Conservation (phyloP, 2,113 vertebrate genomes). For the Clarias gariepinus region DNA sequence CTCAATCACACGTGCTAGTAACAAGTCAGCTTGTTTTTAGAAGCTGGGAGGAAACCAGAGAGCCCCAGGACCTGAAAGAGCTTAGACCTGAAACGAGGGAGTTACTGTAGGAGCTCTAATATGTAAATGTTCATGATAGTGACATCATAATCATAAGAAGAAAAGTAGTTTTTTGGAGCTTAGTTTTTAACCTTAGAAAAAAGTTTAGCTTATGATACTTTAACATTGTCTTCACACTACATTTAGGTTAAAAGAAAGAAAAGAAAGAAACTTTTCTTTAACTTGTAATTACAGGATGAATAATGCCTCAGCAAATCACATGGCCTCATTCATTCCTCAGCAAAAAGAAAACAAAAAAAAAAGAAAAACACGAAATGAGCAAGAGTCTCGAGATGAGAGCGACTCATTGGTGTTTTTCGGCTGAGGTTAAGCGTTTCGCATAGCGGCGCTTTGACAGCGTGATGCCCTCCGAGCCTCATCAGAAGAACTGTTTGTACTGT, state of each 20-base stretch:
- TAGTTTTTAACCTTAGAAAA: no score
- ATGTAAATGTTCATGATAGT: background rate
- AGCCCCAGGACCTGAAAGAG: no score
- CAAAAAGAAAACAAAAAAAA: background rate
- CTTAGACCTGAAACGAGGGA: background rate
- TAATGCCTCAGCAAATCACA: background rate
- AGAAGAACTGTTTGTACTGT: background rate
- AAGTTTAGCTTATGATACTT: background rate
- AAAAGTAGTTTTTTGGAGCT: background rate
- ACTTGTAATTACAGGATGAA: slow-evolving; percentile 4
- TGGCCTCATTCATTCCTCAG: background rate
- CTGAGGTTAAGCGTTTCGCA: background rate
- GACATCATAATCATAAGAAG: background rate
- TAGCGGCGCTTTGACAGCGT: background rate
- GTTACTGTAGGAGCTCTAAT: background rate
- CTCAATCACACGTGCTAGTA: background rate
- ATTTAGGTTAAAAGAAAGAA: background rate
- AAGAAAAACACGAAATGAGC: background rate
- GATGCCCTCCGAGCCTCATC: background rate
- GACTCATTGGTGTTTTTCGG: background rate
- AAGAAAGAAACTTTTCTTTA: background rate
- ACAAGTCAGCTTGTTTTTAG: background rate
- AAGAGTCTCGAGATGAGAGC: background rate
- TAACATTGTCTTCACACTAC: background rate
- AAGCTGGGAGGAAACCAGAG: background rate